Evolutionary conservation across 2,797 vertebrate species (phyloP).

Genomic region (Otus scops): DNA sequence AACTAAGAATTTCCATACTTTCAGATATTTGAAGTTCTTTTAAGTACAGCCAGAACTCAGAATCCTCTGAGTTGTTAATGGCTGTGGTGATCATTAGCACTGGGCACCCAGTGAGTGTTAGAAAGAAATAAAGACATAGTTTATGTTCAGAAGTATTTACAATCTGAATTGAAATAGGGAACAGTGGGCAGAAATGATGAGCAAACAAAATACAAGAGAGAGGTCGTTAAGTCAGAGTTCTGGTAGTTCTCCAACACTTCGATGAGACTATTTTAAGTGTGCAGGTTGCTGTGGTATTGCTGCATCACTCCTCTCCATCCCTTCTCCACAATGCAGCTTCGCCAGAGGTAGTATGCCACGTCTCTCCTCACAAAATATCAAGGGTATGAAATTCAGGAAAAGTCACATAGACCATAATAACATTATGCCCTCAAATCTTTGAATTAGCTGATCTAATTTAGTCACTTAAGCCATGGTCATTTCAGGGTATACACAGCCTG

Average conservation of each 20-base stretch:
- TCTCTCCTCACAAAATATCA: background rate
- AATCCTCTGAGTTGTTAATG: background rate
- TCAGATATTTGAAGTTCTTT: constrained; percentile 1
- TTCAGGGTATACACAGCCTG: background rate
- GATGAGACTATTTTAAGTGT: background rate
- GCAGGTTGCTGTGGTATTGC: background rate
- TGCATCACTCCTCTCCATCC: background rate
- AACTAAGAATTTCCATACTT: background rate
- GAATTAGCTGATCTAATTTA: background rate
- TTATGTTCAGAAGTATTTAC: background rate
- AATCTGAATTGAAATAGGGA: background rate
- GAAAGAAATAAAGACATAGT: background rate
- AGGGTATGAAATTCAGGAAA: background rate
- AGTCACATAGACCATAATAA: background rate
- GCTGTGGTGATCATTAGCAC: constrained; percentile 25
- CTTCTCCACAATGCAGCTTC: background rate
- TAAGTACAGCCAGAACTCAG: background rate
- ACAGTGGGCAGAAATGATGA: background rate
- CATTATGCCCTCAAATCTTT: background rate
- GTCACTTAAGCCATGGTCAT: background rate
- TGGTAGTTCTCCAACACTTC: background rate
- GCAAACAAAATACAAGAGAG: background rate
- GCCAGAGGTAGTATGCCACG: background rate
- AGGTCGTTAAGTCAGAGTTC: background rate
- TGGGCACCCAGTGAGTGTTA: background rate